Base-by-base conservation (phyloP, 2,797 vertebrate species). In the Anas bernieri region DNA sequence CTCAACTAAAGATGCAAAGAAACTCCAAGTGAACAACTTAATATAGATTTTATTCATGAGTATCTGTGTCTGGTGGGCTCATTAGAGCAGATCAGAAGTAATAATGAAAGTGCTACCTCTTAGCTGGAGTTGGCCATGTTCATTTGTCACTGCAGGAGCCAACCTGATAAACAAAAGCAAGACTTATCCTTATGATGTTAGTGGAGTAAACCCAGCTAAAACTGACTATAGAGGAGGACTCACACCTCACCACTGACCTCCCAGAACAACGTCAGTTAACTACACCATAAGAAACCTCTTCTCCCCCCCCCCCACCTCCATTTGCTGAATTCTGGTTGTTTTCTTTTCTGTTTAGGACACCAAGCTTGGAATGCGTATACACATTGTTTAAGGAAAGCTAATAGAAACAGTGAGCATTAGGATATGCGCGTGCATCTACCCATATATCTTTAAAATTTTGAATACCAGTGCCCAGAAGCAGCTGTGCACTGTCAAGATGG, bases 391-490 rank as follows among this genome's bases (percentile, higher is more conserved):
- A 61, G 23, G 12, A 11, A 88, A 78, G 14, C 54, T 48, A 20
- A 56, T 45, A 66, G n/a, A 17, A 83, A 31, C 13, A 81, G 4
- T 2, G 43, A 88, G 39, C 14, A 18, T 56, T 5, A 28, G 6
- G 18, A 81, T 78, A 28, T 6, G 13, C 12, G 11, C 16, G 12
- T n/a, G 20, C 17, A 54, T 30, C 58, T 50, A 31, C 22, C 52
- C 9, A 2, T 7, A 2, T 33, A 26, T 7, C 35, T 69, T 14
- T 7, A 52, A 67, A 54, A 16, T 3, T 0, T 0, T 46, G 28
- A 39, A 20, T 28, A 33, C 31, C 1, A 0, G 30, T 45, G 23
- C 25, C 35, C 33, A 52, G 33, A 41, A 87, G n/a, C 26, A 21
- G 33, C 17, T n/a, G 12, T 75, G 41, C n/a, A 0, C 23, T n/a